Percentiles rank a stretch among this genome's conserved stretches.
Evolutionary conservation across 2,888 invertebrate genomes (phyloP).

Genomic region (Oscheius myriophilus): DNA sequence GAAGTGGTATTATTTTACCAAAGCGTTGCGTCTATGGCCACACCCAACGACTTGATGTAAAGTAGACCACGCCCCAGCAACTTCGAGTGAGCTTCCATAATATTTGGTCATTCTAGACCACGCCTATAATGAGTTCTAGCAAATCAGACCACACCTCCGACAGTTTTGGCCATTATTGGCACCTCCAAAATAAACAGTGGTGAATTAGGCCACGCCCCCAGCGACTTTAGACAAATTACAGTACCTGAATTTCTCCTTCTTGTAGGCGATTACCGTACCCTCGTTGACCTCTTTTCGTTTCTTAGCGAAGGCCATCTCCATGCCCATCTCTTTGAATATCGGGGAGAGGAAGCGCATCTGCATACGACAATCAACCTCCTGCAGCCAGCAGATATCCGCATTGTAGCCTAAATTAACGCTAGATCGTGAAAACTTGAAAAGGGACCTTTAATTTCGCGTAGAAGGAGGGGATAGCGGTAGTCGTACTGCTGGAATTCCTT

Average conservation of each 20-base stretch:
- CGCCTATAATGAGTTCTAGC: too few species aligned
- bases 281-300: conserved; percentile 30
- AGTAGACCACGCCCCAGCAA: too few species aligned
- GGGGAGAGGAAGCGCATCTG: conserved; percentile 77
- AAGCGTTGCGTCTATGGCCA: too few species aligned
- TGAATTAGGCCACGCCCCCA: too few species aligned
- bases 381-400: conserved; percentile 87
- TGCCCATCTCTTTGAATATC: conserved; percentile 22
- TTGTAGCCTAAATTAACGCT: conserved; percentile 80
- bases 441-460: conserved; percentile 83
- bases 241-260: conserved; percentile 18
- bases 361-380: conserved; percentile 88
- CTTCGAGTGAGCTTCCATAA: too few species aligned
- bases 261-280: conserved; percentile 37
- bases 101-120: too few species aligned
- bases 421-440: neutral
- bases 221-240: neutral
- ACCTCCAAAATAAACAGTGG: too few species aligned
- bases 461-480: conserved; percentile 85
- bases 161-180: too few species aligned
- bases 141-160: too few species aligned
- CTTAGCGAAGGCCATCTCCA: neutral
- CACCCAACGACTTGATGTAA: too few species aligned
- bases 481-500: conserved; percentile 83
- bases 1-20: too few species aligned